Evolutionary conservation across 2,888 invertebrate genomes (phyloP).

Genomic region (Phalangium opilio): DNA sequence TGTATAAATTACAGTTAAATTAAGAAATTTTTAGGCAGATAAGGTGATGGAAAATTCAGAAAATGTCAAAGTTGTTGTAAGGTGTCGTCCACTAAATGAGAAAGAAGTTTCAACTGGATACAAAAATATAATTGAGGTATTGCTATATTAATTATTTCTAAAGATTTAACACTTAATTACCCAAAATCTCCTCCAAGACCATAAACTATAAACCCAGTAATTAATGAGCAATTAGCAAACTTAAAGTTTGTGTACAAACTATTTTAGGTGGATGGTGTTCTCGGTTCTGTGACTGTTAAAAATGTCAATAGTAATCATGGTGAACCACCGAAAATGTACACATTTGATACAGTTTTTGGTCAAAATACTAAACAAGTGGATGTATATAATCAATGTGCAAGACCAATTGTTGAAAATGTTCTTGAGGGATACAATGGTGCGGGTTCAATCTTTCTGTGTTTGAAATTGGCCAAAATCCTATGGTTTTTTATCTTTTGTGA

Average conservation of each 20-base stretch:
- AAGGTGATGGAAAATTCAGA: slow-evolving; percentile 35
- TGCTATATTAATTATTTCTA: too few species aligned
- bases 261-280: slow-evolving; percentile 30
- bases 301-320: slow-evolving; percentile 26
- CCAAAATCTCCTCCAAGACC: too few species aligned
- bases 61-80: slow-evolving; percentile 88
- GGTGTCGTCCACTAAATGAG: slow-evolving; percentile 86
- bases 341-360: slow-evolving; percentile 88
- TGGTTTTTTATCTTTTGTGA: too few species aligned
- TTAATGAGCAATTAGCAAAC: too few species aligned
- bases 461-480: too few species aligned
- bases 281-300: slow-evolving; percentile 30
- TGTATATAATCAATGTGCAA: slow-evolving; percentile 87
- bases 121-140: slow-evolving; percentile 27
- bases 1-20: too few species aligned
- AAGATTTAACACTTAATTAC: too few species aligned
- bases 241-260: too few species aligned
- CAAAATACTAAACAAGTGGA: slow-evolving; percentile 73
- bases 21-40: too few species aligned
- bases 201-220: too few species aligned
- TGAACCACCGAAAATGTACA: slow-evolving; percentile 61
- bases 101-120: slow-evolving; percentile 62
- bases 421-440: slow-evolving; percentile 86
- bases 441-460: background rate
- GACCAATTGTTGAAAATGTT: slow-evolving; percentile 92